Evolutionary conservation across 1,140 invertebrate species (phyloP), one percentile per base, ranked within the genome.

Genomic region (Aphaenogaster floridana): DNA sequence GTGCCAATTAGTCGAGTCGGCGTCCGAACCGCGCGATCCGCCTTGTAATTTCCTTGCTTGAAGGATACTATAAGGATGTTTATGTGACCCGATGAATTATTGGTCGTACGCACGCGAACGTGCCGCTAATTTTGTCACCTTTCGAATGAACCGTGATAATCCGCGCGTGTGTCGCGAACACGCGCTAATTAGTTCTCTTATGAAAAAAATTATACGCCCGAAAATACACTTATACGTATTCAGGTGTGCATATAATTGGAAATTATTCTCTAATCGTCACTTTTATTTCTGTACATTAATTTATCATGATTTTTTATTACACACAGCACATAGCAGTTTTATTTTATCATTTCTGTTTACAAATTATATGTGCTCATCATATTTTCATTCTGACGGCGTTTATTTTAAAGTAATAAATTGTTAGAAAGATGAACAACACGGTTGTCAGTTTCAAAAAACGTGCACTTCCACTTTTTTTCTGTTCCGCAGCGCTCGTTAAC

Each of bases 41-140:
- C 39, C 64, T 48, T 78, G 66, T 72, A 76, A 74, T 68, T 59
- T 61, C 45, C 48, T 61, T 28, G 54, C 45, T 72, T 57, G 80
- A 50, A 84, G 42, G 69, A 76, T 54, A 61, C 34, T 17, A 17
- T 48, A 84, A 84, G 71, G 15, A 50, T 74, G 42, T 74, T 84
- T 84, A 84, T 48, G 11, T 17, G 69, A 50, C 15, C 45, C 28
- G 54, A 84, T 84, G 69, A 84, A 84, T 84, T 84, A 84, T 76
- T 54, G 80, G 50, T 21, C 45, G 28, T 74, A 50, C 28, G n/a
- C 69, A 84, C 80, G 80, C 80, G 1, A 84, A 42, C 54, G 9
- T 42, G 48, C 9, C 13, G 54, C 80, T 84, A 76, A 76, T 84
- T 61, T 48, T 42, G 17, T 74, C 68, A 74, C 11, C 69, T 74